Evolutionary conservation across 2,797 vertebrate genomes (phyloP).

Genomic region (Cossypha caffra): DNA sequence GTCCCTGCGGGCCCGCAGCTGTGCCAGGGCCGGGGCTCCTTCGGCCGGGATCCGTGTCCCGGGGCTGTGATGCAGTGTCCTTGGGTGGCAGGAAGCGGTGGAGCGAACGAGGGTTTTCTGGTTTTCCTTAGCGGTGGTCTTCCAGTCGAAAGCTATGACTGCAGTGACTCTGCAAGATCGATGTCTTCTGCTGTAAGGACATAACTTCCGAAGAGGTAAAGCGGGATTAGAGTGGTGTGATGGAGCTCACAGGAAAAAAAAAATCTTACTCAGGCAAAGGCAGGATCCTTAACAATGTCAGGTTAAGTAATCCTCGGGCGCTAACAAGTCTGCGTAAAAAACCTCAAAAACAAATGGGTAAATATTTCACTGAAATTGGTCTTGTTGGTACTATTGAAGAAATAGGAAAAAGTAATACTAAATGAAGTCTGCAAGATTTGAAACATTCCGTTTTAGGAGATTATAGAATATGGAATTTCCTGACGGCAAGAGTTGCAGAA

Average conservation of each 20-base stretch:
- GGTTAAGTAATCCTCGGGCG: neutral
- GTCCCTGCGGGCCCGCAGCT: neutral
- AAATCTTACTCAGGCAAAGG: neutral
- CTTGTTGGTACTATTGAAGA: neutral
- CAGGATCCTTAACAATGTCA: neutral
- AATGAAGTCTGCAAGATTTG: neutral
- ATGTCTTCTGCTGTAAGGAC: neutral
- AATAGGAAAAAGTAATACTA: neutral
- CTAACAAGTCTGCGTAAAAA: neutral
- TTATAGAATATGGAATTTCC: neutral
- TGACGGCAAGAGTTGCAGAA: neutral
- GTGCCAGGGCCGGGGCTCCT: neutral
- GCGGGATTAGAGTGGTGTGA: rapidly evolving
- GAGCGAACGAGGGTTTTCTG: neutral
- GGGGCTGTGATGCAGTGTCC: neutral
- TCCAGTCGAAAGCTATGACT: neutral
- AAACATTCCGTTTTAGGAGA: neutral
- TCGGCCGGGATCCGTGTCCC: too few species aligned
- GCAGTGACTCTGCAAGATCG: constrained; percentile 42
- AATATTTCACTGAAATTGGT: neutral
- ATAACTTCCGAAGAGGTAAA: neutral
- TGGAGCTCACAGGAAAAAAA: neutral
- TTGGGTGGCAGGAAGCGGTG: neutral
- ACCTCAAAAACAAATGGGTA: neutral
- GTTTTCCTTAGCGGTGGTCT: neutral